Base-by-base conservation (phyloP, 2,888 invertebrate genomes). In the Acleris cristana region DNA sequence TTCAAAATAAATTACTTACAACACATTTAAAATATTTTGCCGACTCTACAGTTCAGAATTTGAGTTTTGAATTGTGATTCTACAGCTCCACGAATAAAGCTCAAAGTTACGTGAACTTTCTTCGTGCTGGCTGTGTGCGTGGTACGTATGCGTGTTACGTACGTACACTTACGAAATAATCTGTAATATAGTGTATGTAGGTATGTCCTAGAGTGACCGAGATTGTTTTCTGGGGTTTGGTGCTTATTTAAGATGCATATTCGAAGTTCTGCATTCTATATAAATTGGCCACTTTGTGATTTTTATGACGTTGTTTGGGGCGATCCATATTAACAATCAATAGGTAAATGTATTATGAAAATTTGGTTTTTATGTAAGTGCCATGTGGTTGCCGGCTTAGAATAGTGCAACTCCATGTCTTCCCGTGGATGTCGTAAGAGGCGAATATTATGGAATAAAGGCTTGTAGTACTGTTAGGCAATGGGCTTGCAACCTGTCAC, bases 171-270 rank as follows among this genome's bases (percentile, higher is more conserved):
- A 67, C 53, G 63, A 53, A 57, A 67, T 67, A 62, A 48, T 55
- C 19, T 63, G 63, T 67, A 58, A 67, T 59, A 30, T 63, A 59
- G 69, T n/a, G 53, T 65, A 64, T 70, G 72, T 56, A 58, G 72
- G 71, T 80, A 80, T 79, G 81, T 84, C 81, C 79, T 81, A 78
- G 72, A 70, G 70, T 81, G 84, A 79, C 82, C 83, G 81, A 81
- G 72, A 82, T 84, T 51, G 34, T 30, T 40, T 57, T 18, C 21
- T 57, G 4, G 34, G 16, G 40, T 44, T 49, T 51, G 19, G 51
- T 34, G 51, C 49, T 34, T 6, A n/a, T 34, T 60, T 51, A 51
- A 48, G 30, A 51, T 19, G 51, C 19, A 51, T 34, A 26, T 19
- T 7, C 59, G 30, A 8, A 12, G 14, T 7, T n/a, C 2, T n/a